Percentiles rank a stretch among this genome's conserved stretches.
These are phyloP conservation scores for Camponotus pennsylvanicus DNA, from an alignment of 1,140 invertebrate species.

Conservation along the genomic window DNA sequence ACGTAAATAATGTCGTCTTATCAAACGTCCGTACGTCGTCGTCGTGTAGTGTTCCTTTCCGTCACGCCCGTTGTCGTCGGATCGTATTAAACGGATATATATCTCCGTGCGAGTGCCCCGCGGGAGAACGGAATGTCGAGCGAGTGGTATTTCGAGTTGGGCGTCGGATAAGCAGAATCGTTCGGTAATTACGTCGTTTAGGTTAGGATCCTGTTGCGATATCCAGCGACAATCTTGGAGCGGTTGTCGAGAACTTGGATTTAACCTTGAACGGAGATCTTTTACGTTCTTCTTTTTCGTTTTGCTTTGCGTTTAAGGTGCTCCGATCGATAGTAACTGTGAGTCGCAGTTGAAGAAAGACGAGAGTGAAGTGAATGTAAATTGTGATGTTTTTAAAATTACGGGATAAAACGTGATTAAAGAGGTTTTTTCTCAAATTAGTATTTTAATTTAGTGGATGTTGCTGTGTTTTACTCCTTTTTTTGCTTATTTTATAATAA, in stretches of 20 bases:
- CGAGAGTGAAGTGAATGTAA: background rate
- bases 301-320: slow-evolving; percentile 33
- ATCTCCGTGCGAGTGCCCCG: background rate
- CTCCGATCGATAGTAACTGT: slow-evolving; percentile 49
- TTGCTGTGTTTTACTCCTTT: background rate
- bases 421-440: background rate
- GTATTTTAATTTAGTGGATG: background rate
- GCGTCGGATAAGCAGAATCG: background rate
- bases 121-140: background rate
- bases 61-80: background rate
- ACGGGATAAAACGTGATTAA: background rate
- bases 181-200: slow-evolving; percentile 36
- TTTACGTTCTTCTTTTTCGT: slow-evolving; percentile 41
- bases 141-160: slow-evolving; percentile 9
- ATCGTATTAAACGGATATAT: slow-evolving; percentile 12
- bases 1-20: slow-evolving; percentile 55
- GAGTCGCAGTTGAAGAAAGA: background rate
- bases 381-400: background rate
- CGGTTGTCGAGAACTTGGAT: slow-evolving; percentile 21
- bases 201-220: slow-evolving; percentile 25
- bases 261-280: slow-evolving; percentile 51
- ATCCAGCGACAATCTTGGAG: too few relatives aligned
- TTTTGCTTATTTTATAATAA: background rate
- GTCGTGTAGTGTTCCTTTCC: background rate
- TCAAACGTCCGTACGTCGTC: slow-evolving; percentile 28